Evolutionary conservation across 2,888 invertebrate species (phyloP).

Genomic region (Tetragonula carbonaria): DNA sequence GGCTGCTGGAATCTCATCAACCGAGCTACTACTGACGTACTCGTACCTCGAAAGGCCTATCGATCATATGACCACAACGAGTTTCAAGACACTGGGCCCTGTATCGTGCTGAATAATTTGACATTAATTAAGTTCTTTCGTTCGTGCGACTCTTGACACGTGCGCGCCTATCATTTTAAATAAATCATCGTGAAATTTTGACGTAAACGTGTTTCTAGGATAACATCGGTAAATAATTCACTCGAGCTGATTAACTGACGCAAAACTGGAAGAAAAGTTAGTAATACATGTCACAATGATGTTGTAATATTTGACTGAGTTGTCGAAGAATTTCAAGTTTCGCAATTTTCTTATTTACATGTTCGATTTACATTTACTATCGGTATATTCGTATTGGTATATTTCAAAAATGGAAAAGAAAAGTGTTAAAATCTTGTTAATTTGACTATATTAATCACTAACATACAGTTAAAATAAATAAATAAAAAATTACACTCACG

Average conservation of each 20-base stretch:
- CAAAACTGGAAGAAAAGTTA: not conserved
- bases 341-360: too few relatives aligned
- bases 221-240: not conserved
- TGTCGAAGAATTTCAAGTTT: too few relatives aligned
- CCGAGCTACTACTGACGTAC: constrained; percentile 23
- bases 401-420: too few relatives aligned
- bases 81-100: constrained; percentile 33
- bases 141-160: too few relatives aligned
- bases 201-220: not conserved
- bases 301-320: too few relatives aligned
- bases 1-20: constrained; percentile 59
- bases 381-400: too few relatives aligned
- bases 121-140: constrained; percentile 39
- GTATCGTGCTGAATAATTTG: constrained; percentile 41
- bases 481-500: too few relatives aligned
- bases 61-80: constrained; percentile 60
- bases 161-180: not conserved
- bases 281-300: not conserved
- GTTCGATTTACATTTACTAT: too few relatives aligned
- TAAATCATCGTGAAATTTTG: not conserved
- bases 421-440: too few relatives aligned
- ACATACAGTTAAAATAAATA: too few relatives aligned
- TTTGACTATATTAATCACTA: too few relatives aligned
- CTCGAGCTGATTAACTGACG: not conserved
- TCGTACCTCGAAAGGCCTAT: constrained; percentile 54